Conservation (phyloP, 23 tunicate genomes). For the Ascidia mentula region DNA sequence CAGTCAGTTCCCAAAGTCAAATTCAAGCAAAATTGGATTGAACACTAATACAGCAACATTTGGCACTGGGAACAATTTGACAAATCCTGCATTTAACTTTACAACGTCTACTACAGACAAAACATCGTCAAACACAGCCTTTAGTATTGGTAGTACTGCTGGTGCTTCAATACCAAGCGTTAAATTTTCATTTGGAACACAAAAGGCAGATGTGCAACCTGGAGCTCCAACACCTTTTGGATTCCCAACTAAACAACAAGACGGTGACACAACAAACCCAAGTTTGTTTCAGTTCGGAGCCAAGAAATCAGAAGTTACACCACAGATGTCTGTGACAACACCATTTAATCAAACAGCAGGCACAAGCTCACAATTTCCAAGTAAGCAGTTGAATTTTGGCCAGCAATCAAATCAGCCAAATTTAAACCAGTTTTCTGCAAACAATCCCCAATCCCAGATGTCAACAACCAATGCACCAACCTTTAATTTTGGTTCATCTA, state of each 20-base stretch:
- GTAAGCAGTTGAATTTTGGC: background rate
- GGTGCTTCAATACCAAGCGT: background rate
- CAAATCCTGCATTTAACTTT: background rate
- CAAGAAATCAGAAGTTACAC: background rate
- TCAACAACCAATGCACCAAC: background rate
- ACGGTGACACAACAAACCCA: background rate
- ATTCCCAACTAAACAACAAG: background rate
- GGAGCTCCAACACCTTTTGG: background rate
- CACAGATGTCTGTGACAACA: background rate
- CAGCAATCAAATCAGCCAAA: background rate
- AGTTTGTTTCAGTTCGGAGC: background rate
- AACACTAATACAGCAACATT: too few relatives aligned
- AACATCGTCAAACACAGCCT: background rate
- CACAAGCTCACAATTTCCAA: background rate
- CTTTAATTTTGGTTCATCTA: background rate
- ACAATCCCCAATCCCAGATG: background rate
- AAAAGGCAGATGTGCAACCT: background rate
- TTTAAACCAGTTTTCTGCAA: background rate
- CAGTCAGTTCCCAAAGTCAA: background rate
- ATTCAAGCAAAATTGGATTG: background rate
- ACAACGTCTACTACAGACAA: background rate
- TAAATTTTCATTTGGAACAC: background rate
- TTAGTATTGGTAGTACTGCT: background rate
- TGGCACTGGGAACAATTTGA: background rate
- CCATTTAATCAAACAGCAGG: background rate